Percentiles rank a stretch among this genome's conserved stretches.
phyloP scores from a whole-genome alignment of 2,113 vertebrate species.

The Dissostichus mawsoni region DNA sequence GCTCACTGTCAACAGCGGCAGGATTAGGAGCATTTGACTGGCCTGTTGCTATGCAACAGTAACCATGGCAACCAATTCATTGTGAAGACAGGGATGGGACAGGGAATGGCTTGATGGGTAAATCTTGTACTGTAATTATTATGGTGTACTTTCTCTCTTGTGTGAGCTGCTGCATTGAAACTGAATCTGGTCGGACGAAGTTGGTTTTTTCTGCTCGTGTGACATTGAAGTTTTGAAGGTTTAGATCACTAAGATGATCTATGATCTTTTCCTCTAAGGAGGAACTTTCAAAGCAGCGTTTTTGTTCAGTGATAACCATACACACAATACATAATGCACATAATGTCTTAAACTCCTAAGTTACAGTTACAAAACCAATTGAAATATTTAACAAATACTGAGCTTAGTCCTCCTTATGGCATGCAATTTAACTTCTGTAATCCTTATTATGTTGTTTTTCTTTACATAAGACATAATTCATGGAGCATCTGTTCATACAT shows the following conservation, averaged over 20 bases:
- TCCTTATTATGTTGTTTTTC: constrained; percentile 1
- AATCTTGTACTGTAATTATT: constrained; percentile 77
- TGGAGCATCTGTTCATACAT: background rate
- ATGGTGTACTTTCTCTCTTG: constrained; percentile 59
- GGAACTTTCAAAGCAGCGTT: background rate
- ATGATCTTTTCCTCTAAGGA: constrained; percentile 3
- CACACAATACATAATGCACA: rapidly evolving
- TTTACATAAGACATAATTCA: background rate
- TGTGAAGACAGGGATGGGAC: constrained; percentile 84
- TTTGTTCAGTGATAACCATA: background rate
- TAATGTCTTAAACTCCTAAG: no score
- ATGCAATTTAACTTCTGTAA: background rate
- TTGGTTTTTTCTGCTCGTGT: constrained; percentile 13
- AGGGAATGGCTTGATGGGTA: constrained; percentile 78
- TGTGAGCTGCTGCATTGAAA: constrained; percentile 45
- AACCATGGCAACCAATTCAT: constrained; percentile 81
- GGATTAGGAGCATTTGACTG: constrained; percentile 87
- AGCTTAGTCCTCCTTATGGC: background rate
- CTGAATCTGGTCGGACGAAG: background rate
- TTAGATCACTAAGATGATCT: constrained; percentile 11
- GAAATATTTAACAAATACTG: background rate
- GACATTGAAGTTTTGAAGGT: constrained; percentile 31
- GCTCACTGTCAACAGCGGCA: constrained; percentile 84
- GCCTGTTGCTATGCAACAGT: constrained; percentile 86
- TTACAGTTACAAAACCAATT: background rate